Evolutionary conservation across 2,888 invertebrate species (phyloP).

Genomic region (Thymelicus acteon): DNA sequence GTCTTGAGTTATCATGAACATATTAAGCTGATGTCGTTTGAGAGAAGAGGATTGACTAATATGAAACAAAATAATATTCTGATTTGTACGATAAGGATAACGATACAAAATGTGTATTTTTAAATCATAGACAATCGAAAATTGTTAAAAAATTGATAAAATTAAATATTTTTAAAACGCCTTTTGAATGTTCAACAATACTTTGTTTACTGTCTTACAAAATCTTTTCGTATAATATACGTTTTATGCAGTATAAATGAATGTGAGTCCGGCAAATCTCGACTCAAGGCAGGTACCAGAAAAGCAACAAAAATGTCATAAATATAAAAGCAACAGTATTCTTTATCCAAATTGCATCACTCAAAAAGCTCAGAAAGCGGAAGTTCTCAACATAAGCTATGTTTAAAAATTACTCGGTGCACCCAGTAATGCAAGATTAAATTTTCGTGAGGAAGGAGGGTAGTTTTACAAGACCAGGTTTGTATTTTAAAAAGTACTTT

Average conservation of each 20-base stretch:
- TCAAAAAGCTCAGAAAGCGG: constrained; percentile 5
- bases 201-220: too few species aligned
- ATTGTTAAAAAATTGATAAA: too few species aligned
- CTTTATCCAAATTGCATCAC: constrained; percentile 5
- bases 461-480: constrained; percentile 4
- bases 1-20: too few species aligned
- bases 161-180: too few species aligned
- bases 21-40: too few species aligned
- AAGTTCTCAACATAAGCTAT: constrained; percentile 12
- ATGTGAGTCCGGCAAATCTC: too few species aligned
- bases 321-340: not conserved
- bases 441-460: constrained; percentile 4
- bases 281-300: not conserved
- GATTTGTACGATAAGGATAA: too few species aligned
- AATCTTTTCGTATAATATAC: not conserved
- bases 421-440: constrained; percentile 11
- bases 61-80: too few species aligned
- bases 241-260: not conserved
- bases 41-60: too few species aligned
- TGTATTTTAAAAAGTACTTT: constrained; percentile 6
- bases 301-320: not conserved
- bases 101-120: too few species aligned
- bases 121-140: too few species aligned
- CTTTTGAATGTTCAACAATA: too few species aligned
- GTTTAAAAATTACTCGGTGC: constrained; percentile 21